phyloP scores from a whole-genome alignment of 2,888 invertebrate species.

The Eupeodes latifasciatus region DNA sequence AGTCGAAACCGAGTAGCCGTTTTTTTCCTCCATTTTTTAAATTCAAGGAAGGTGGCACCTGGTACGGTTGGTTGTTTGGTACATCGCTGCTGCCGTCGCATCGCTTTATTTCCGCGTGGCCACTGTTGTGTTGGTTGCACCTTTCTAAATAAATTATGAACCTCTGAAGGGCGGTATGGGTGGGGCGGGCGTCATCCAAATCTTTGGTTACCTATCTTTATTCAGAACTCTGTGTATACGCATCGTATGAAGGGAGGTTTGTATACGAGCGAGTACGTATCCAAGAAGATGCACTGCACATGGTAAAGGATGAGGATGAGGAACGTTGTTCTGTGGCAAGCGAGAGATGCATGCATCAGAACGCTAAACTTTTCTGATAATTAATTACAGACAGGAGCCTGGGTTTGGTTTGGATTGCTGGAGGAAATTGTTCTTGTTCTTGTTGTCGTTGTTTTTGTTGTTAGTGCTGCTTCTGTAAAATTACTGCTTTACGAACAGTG shows the following conservation, averaged over 20 bases:
- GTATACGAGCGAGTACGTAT: too few relatives aligned
- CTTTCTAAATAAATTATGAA: slow-evolving; percentile 72
- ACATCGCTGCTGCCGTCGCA: slow-evolving; percentile 22
- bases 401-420: slow-evolving; percentile 31
- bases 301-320: slow-evolving; percentile 10
- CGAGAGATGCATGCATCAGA: slow-evolving; percentile 55
- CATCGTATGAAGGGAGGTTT: not conserved
- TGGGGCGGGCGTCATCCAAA: slow-evolving; percentile 2
- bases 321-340: slow-evolving; percentile 43
- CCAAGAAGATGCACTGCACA: slow-evolving; percentile 3
- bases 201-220: not conserved
- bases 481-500: not conserved
- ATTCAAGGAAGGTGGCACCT: slow-evolving; percentile 26
- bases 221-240: not conserved
- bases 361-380: slow-evolving; percentile 72
- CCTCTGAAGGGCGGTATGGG: not conserved
- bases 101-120: slow-evolving; percentile 58
- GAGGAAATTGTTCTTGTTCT: slow-evolving; percentile 7
- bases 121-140: slow-evolving; percentile 61
- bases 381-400: slow-evolving; percentile 66
- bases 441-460: slow-evolving; percentile 22
- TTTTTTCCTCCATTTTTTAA: slow-evolving; percentile 23
- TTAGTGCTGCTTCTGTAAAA: slow-evolving; percentile 13
- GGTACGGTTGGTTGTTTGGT: not conserved
- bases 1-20: slow-evolving; percentile 14